These are phyloP conservation scores for Drosophila equinoxialis DNA, from an alignment of 1,140 invertebrate genomes.

Conservation along the genomic window DNA sequence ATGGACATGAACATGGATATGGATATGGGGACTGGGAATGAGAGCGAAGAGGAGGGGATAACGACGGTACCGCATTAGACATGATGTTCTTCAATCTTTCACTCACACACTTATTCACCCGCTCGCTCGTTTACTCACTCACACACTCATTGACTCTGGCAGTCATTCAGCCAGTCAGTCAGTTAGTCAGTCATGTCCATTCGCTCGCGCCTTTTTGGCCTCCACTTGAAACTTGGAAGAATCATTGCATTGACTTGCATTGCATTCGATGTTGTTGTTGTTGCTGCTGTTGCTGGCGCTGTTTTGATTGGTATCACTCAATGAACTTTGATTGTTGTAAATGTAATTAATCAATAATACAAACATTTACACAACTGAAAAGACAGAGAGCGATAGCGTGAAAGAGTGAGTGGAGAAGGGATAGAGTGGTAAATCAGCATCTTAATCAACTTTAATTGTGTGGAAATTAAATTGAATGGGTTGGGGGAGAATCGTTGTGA, in stretches of 20 bases:
- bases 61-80: slow-evolving; percentile 53
- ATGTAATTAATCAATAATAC: slow-evolving; percentile 81
- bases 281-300: slow-evolving; percentile 39
- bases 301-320: slow-evolving; percentile 78
- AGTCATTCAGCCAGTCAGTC: slow-evolving; percentile 32
- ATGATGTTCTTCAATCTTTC: slow-evolving; percentile 69
- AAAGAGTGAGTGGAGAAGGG: background rate
- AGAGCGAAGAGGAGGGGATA: background rate
- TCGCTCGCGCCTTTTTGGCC: slow-evolving; percentile 19
- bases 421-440: slow-evolving; percentile 32
- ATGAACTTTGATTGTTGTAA: slow-evolving; percentile 79
- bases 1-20: background rate
- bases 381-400: slow-evolving; percentile 10
- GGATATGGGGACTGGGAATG: background rate
- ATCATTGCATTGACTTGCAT: slow-evolving; percentile 69
- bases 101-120: slow-evolving; percentile 40
- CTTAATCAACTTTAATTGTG: slow-evolving; percentile 68
- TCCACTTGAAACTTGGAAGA: slow-evolving; percentile 54
- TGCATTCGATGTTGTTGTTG: slow-evolving; percentile 12
- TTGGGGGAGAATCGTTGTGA: slow-evolving; percentile 43
- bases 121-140: slow-evolving; percentile 26
- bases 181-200: slow-evolving; percentile 40
- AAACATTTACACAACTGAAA: slow-evolving; percentile 69
- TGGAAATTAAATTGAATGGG: slow-evolving; percentile 41
- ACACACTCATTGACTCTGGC: slow-evolving; percentile 37